phyloP scores from a whole-genome alignment of 2,797 vertebrate genomes.

The Oophaga sylvatica region DNA sequence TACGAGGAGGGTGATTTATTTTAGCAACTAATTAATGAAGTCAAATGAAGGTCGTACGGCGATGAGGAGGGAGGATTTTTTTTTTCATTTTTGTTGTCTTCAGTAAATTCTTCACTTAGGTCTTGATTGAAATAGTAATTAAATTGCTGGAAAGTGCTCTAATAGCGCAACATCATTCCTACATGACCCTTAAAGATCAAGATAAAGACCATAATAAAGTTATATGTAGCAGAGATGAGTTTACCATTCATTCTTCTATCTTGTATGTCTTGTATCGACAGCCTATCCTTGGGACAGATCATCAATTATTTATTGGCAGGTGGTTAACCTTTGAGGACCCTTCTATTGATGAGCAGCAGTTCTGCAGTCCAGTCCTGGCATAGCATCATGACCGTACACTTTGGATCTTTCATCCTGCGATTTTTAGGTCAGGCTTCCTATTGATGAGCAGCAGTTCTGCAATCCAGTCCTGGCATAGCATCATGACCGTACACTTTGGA shows the following conservation, averaged over 20 bases:
- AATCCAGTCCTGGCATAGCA: too few species aligned
- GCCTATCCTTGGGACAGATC: too few species aligned
- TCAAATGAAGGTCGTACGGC: constrained; percentile 53
- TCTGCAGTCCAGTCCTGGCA: too few species aligned
- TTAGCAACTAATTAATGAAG: constrained; percentile 56
- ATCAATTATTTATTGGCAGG: too few species aligned
- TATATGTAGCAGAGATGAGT: neutral
- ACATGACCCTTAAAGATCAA: neutral
- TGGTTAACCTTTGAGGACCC: too few species aligned
- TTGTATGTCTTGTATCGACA: too few species aligned
- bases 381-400: neutral
- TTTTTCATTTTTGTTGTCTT: constrained; percentile 7
- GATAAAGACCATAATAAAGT: neutral
- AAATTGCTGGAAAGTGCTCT: neutral
- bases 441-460: too few species aligned
- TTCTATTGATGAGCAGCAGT: too few species aligned
- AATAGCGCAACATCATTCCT: neutral
- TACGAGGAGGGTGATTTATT: constrained; percentile 51
- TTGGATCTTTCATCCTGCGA: neutral
- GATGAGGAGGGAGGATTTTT: neutral
- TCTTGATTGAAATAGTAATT: neutral
- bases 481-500: neutral
- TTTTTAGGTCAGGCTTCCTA: too few species aligned
- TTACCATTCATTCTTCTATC: neutral
- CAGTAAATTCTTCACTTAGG: neutral